phyloP scores from a whole-genome alignment of 2,888 invertebrate species.

The Spisula subtruncata region DNA sequence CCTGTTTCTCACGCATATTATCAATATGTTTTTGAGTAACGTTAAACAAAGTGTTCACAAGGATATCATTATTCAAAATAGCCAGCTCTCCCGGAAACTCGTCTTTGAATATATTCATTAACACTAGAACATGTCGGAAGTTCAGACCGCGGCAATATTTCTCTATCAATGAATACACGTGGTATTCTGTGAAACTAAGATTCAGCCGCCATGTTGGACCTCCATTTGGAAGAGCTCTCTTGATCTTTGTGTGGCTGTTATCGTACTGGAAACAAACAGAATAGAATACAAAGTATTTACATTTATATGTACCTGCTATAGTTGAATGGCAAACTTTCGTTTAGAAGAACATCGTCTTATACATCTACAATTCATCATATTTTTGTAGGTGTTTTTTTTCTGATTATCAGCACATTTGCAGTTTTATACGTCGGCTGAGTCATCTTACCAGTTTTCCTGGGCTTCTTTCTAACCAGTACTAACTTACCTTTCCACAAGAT shows the following conservation, averaged over 20 bases:
- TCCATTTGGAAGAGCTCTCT: constrained; percentile 50
- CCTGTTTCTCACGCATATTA: constrained; percentile 57
- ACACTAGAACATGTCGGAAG: constrained; percentile 69
- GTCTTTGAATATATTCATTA: constrained; percentile 71
- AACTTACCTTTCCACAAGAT: no score
- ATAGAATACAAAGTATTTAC: no score
- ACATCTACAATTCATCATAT: no score
- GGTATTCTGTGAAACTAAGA: constrained; percentile 70
- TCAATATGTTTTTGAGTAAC: constrained; percentile 72
- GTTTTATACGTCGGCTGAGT: background rate
- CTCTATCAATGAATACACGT: constrained; percentile 70
- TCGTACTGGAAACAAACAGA: background rate
- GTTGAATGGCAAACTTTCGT: no score
- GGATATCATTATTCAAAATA: constrained; percentile 69
- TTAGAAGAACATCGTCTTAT: no score
- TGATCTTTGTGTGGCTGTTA: constrained; percentile 22
- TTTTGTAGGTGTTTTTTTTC: no score
- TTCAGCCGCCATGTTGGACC: constrained; percentile 65
- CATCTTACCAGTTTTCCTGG: background rate
- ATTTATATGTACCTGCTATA: background rate
- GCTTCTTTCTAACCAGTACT: background rate
- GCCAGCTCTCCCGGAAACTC: constrained; percentile 56
- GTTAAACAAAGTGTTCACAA: constrained; percentile 71
- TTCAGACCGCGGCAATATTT: constrained; percentile 68
- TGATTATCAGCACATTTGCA: no score